Conservation (phyloP, 1,140 invertebrate species). For the Drosophila quadrilineata region DNA sequence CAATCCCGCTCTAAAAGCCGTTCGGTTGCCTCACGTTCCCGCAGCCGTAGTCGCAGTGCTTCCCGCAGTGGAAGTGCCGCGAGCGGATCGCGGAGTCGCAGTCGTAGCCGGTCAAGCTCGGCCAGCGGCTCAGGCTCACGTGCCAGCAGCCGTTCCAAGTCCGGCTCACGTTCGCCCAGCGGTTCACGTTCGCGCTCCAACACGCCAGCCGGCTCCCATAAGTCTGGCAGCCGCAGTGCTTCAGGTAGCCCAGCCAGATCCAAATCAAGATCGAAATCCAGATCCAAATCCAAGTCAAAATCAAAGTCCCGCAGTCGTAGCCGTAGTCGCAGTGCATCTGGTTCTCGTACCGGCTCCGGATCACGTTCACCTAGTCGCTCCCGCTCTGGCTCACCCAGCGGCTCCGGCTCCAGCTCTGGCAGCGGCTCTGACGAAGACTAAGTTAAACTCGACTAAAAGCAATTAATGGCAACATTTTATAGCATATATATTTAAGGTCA, state of each 20-base stretch:
- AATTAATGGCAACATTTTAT: constrained; percentile 11
- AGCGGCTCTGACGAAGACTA: constrained; percentile 68
- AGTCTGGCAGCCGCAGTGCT: constrained; percentile 59
- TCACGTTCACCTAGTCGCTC: constrained; percentile 78
- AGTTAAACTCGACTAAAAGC: too few relatives aligned
- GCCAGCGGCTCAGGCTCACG: constrained; percentile 76
- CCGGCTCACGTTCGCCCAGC: constrained; percentile 80
- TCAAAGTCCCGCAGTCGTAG: constrained; percentile 55
- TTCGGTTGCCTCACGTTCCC: constrained; percentile 48
- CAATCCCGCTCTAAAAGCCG: constrained; percentile 69
- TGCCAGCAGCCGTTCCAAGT: constrained; percentile 60
- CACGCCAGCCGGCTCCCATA: constrained; percentile 45
- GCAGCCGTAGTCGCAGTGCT: constrained; percentile 56
- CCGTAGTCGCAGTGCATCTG: constrained; percentile 45
- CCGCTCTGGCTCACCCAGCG: constrained; percentile 61
- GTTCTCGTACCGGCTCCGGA: constrained; percentile 52
- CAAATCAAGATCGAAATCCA: constrained; percentile 54
- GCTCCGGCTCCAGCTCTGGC: constrained; percentile 67
- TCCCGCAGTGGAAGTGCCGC: constrained; percentile 25
- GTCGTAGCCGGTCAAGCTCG: constrained; percentile 67
- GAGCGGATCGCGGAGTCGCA: constrained; percentile 45
- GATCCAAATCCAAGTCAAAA: constrained; percentile 38
- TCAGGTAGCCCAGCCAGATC: constrained; percentile 55
- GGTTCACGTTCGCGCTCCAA: constrained; percentile 52
- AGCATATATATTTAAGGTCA: constrained; percentile 11